A percentile compares a stretch with the other conserved stretches of the same genome.
Conservation (phyloP, 2,113 vertebrate species). For the Rhabdomys dilectus region DNA sequence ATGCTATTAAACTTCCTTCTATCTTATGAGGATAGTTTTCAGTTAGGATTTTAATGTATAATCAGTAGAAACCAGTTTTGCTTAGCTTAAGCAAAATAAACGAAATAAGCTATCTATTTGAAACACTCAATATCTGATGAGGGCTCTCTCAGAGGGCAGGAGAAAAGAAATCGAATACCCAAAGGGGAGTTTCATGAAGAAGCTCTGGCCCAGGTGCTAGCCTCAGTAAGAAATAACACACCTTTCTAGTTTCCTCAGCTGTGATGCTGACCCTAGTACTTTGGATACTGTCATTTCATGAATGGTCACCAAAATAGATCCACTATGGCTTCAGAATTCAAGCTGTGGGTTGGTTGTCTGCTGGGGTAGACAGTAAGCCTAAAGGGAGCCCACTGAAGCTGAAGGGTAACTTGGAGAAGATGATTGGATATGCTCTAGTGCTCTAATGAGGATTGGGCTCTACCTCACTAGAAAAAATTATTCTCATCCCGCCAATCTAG, state of each 20-base stretch:
- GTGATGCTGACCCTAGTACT: neutral
- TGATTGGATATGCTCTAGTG: neutral
- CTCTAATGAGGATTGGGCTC: neutral
- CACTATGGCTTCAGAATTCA: neutral
- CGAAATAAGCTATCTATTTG: neutral
- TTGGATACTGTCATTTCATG: neutral
- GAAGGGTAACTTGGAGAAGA: neutral
- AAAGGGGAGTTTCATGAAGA: neutral
- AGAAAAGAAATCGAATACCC: neutral
- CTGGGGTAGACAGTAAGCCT: no score
- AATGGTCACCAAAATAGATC: neutral
- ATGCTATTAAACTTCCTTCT: neutral
- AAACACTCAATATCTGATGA: neutral
- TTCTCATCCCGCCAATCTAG: neutral
- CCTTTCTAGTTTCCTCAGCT: neutral
- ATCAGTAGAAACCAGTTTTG: slow-evolving; percentile 1
- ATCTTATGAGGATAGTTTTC: neutral
- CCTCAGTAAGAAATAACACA: neutral
- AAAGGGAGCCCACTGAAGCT: neutral
- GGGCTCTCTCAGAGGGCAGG: neutral
- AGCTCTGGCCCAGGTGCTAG: no score
- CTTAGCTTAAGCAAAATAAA: slow-evolving; percentile 9
- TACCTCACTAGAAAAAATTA: neutral
- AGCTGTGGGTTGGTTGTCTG: no score
- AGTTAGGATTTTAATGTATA: neutral